phyloP scores from a whole-genome alignment of 2,113 vertebrate species.

The Hirundichthys speculiger region DNA sequence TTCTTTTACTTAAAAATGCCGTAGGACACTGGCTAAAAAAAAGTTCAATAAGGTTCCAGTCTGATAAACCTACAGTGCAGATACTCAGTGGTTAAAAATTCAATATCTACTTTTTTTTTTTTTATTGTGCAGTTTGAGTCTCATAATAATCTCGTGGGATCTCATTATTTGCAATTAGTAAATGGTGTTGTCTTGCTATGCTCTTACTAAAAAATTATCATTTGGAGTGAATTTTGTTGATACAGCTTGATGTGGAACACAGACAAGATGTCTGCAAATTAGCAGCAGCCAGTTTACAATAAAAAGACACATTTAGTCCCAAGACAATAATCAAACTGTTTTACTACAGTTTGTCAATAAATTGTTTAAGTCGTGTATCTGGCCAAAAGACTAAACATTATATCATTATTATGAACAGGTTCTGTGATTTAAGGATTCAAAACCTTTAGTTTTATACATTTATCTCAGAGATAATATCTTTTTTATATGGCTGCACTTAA shows the following conservation, averaged over 20 bases:
- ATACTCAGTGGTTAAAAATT: not conserved
- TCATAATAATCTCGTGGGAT: slow-evolving; percentile 3
- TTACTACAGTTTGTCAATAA: no score
- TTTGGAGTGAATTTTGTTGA: not conserved
- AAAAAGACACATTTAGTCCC: not conserved
- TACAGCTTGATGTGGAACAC: not conserved
- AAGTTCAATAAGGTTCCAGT: not conserved
- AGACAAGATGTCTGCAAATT: not conserved
- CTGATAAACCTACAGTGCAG: slow-evolving; percentile 15
- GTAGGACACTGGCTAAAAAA: not conserved
- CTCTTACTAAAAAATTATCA: not conserved
- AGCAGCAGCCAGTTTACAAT: no score
- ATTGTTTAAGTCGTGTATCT: no score
- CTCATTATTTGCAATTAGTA: not conserved
- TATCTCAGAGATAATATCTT: no score
- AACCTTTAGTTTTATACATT: no score
- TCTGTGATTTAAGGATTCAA: no score
- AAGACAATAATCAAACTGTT: no score
- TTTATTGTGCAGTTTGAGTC: not conserved
- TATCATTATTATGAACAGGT: no score
- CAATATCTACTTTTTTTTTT: not conserved
- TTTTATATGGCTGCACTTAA: no score
- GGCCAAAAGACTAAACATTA: not conserved
- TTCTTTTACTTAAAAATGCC: not conserved
- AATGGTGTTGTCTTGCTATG: not conserved